Evolutionary conservation across 1,140 invertebrate genomes (phyloP).

Genomic region (Dolichoris vasculosae): DNA sequence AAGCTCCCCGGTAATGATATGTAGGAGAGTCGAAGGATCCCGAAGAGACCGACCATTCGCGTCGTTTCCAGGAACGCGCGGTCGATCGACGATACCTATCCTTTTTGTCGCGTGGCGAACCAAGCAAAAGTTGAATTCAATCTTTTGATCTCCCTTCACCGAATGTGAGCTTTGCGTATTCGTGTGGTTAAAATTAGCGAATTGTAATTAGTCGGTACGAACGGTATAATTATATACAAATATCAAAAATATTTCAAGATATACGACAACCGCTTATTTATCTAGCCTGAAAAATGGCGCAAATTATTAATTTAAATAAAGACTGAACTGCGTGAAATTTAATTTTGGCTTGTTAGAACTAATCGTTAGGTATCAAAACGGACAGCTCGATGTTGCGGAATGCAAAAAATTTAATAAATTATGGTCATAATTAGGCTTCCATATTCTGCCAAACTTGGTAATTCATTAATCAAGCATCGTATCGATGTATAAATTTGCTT

Average conservation of each 20-base stretch:
- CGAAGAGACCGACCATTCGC: background rate
- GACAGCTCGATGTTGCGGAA: background rate
- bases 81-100: background rate
- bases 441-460: background rate
- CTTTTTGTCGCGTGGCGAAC: background rate
- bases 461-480: background rate
- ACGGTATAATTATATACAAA: background rate
- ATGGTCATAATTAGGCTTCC: background rate
- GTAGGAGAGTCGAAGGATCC: background rate
- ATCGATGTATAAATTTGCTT: background rate
- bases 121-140: background rate
- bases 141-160: background rate
- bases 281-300: background rate
- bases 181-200: background rate
- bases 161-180: too few species aligned
- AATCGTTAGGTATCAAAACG: background rate
- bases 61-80: background rate
- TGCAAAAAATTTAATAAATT: slow-evolving; percentile 19
- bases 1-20: background rate
- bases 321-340: background rate
- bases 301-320: background rate
- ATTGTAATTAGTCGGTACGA: background rate
- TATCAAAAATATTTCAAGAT: background rate
- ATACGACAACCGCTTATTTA: background rate
- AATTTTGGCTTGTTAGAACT: background rate